These are phyloP conservation scores for Alectoris magna DNA, from an alignment of 2,797 vertebrate species.

Conservation along the genomic window DNA sequence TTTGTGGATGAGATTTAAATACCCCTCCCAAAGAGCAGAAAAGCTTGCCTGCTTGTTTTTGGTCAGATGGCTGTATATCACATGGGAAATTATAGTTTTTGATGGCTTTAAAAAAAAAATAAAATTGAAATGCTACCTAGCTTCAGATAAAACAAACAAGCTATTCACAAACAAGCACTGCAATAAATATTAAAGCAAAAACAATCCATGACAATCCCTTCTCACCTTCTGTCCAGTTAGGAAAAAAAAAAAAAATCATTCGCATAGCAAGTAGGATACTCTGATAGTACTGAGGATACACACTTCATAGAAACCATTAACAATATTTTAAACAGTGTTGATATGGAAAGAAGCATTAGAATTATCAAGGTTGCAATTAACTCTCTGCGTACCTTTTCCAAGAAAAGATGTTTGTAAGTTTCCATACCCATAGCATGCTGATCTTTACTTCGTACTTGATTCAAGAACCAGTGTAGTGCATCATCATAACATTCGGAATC, in stretches of 20 bases:
- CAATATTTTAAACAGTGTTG: neutral
- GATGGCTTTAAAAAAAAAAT: neutral
- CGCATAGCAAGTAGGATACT: neutral
- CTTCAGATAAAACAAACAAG: neutral
- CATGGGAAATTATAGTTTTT: neutral
- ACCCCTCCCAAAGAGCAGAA: neutral
- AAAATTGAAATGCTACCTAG: neutral
- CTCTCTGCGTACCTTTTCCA: constrained; percentile 90
- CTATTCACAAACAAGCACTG: neutral
- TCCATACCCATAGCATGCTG: constrained; percentile 99
- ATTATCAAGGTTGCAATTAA: neutral
- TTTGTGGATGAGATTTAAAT: neutral
- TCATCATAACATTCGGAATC: constrained; percentile 96
- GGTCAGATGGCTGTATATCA: neutral
- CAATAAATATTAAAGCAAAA: neutral
- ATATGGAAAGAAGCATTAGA: neutral
- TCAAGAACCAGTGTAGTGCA: constrained; percentile 98
- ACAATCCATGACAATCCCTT: neutral
- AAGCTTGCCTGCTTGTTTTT: neutral
- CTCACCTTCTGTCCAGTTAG: neutral
- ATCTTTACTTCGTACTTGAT: constrained; percentile 99
- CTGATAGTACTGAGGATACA: neutral
- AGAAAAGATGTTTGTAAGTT: constrained; percentile 98
- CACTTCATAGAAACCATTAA: neutral
- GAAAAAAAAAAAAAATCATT: neutral